Evolutionary conservation across 2,113 vertebrate genomes (phyloP).

Genomic region (Brienomyrus longianalis): DNA sequence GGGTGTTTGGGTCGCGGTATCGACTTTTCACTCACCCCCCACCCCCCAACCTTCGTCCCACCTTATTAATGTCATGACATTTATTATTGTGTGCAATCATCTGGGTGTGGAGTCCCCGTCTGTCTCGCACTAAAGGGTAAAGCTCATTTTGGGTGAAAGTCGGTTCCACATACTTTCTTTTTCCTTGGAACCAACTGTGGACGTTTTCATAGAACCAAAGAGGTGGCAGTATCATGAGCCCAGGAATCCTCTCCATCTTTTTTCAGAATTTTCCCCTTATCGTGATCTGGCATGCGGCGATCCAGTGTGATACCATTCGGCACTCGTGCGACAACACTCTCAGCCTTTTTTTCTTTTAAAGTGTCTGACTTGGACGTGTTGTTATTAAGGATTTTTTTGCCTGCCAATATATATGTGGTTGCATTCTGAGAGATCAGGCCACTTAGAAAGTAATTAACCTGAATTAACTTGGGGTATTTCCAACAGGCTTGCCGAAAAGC

Average conservation of each 20-base stretch:
- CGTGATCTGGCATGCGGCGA: background rate
- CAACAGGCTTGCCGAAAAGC: background rate
- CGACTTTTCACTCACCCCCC: conserved; percentile 37
- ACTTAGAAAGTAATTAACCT: background rate
- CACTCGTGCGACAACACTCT: background rate
- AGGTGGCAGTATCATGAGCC: background rate
- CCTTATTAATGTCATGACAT: conserved; percentile 52
- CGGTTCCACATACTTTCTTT: background rate
- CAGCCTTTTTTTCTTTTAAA: background rate
- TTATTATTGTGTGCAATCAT: conserved; percentile 48
- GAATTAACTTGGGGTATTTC: background rate
- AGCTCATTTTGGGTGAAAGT: conserved; percentile 31
- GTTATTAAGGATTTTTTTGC: background rate
- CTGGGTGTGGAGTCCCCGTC: conserved; percentile 50
- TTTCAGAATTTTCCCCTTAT: background rate
- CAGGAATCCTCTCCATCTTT: background rate
- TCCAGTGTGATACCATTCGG: background rate
- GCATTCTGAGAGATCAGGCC: background rate
- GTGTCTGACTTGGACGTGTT: background rate
- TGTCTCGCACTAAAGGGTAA: conserved; percentile 39
- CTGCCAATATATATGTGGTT: background rate
- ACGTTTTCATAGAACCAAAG: background rate
- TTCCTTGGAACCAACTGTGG: background rate
- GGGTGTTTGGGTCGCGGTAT: conserved; percentile 42
- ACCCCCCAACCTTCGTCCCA: conserved; percentile 36